phyloP scores from a whole-genome alignment of 2,888 invertebrate genomes.

The Philereme transversata region DNA sequence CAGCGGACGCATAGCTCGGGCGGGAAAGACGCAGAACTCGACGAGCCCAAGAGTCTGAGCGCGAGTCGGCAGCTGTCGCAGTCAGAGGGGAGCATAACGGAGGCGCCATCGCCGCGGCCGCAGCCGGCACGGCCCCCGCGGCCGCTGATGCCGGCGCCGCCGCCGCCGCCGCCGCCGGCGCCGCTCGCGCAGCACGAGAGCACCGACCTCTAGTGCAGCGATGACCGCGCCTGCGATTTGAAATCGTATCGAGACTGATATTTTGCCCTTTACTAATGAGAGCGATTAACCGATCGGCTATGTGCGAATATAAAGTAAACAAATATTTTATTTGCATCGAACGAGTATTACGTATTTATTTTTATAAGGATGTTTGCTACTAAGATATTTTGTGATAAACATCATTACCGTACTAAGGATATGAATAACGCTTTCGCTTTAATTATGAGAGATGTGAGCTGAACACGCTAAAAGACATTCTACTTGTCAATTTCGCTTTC shows the following conservation, averaged over 20 bases:
- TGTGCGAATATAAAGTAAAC: constrained; percentile 33
- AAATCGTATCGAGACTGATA: constrained; percentile 58
- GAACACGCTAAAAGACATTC: constrained; percentile 32
- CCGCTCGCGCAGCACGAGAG: constrained; percentile 53
- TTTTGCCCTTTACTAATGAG: constrained; percentile 16
- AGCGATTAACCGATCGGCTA: constrained; percentile 38
- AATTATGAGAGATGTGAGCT: constrained; percentile 27
- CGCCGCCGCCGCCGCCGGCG: constrained; percentile 46
- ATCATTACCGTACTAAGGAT: constrained; percentile 26
- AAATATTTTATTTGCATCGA: constrained; percentile 59
- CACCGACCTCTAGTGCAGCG: constrained; percentile 38
- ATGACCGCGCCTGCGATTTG: constrained; percentile 23
- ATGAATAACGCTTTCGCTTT: constrained; percentile 34
- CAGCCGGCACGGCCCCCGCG: constrained; percentile 65
- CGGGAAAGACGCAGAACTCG: constrained; percentile 72
- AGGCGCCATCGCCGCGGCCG: constrained; percentile 70
- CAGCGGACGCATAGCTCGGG: constrained; percentile 78
- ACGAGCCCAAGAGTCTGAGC: constrained; percentile 64
- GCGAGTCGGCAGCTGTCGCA: constrained; percentile 80
- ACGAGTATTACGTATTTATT: constrained; percentile 69
- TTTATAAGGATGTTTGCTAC: constrained; percentile 60
- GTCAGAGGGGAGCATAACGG: constrained; percentile 86
- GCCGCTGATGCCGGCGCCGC: constrained; percentile 63
- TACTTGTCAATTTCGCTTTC: constrained; percentile 34
- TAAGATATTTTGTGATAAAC: constrained; percentile 52